Evolutionary conservation across 2,797 vertebrate genomes (phyloP), one percentile per base, ranked within the genome.

Genomic region (Champsocephalus gunnari): DNA sequence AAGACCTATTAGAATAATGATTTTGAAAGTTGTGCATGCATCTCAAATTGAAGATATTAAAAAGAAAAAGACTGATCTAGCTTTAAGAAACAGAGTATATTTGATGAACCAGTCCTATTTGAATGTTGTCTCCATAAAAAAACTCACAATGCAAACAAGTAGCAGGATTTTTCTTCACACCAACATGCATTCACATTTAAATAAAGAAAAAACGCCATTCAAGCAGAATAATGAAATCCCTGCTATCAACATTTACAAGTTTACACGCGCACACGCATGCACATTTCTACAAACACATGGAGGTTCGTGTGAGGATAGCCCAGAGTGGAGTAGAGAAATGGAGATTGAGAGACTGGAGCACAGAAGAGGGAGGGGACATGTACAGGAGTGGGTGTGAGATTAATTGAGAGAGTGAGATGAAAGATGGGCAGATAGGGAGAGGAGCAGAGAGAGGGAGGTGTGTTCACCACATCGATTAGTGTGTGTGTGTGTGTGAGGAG

Each of bases 371-470:
- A 45, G 53, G 59, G 67, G 34, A 75, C 71, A 78, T 58, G 62
- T 56, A 73, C 57, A 14, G 17, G 28, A 28, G 62, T 21, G 61
- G 51, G 60, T 34, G 67, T 34, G 56, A 63, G 89, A 87, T 90
- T 85, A 84, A 91, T 81, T 72, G 73, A 82, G 62, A 74, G 65
- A 38, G 67, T 55, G 9, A 12, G 66, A 75, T 85, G 75, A 87
- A 79, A 86, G 87, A 84, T 84, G 74, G 76, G 74, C 61, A 49
- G 84, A 73, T 77, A 79, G 17, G 55, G 19, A 53, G 63, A 48
- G 66, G 60, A 65, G 70, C 61, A 41, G 16, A 44, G n/a, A 34
- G 56, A 57, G 43, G 13, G 58, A 75, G 57, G 71, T 75, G 77
- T 73, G 72, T 71, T 66, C 19, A 5, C 13, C 12, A 50, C 3